Conservation (phyloP, 1,140 invertebrate species). For the Magallana ariakensis region DNA sequence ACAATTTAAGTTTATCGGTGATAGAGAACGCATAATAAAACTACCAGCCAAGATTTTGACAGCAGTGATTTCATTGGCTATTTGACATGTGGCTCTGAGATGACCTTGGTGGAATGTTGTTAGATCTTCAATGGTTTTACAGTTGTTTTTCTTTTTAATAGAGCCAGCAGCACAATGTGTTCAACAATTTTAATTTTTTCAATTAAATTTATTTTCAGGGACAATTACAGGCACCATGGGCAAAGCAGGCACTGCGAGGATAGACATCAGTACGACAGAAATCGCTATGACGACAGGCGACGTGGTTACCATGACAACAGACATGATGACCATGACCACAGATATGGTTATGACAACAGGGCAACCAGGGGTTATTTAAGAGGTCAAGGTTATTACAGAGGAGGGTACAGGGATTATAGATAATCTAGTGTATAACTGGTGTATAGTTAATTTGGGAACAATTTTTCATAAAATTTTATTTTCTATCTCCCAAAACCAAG, state of each 20-base stretch:
- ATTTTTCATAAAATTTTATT: too few relatives aligned
- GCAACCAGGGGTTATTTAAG: slow-evolving; percentile 56
- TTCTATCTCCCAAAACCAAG: too few relatives aligned
- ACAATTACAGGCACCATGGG: not conserved
- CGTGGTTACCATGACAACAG: not conserved
- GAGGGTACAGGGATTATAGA: slow-evolving; percentile 11
- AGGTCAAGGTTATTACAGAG: slow-evolving; percentile 55
- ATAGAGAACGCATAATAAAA: too few relatives aligned
- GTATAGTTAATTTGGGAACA: too few relatives aligned
- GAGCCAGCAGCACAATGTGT: too few relatives aligned
- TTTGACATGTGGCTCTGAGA: too few relatives aligned
- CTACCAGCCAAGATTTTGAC: too few relatives aligned
- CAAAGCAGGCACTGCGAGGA: not conserved
- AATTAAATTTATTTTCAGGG: not conserved
- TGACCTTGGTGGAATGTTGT: too few relatives aligned
- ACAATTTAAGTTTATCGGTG: too few relatives aligned
- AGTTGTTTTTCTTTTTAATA: too few relatives aligned
- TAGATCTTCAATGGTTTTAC: too few relatives aligned
- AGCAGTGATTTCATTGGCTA: too few relatives aligned
- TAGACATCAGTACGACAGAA: not conserved
- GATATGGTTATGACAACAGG: slow-evolving; percentile 49
- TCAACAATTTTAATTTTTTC: not conserved
- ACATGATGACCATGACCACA: not conserved
- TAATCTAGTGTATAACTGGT: not conserved
- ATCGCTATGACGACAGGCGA: not conserved